phyloP scores from a whole-genome alignment of 2,797 vertebrate species.

The Cyprinodon diabolis region DNA sequence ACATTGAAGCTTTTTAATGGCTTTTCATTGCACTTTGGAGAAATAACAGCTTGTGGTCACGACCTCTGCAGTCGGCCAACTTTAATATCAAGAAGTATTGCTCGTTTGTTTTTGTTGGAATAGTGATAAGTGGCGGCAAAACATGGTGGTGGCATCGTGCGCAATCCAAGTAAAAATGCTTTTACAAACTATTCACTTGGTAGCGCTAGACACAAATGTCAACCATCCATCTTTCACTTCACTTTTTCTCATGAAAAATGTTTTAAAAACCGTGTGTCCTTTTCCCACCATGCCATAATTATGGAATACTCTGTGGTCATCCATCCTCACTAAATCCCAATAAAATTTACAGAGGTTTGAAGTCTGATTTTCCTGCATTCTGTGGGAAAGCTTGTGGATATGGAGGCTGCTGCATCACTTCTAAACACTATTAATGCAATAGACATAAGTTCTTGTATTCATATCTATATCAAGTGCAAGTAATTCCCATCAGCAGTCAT shows the following conservation, averaged over 20 bases:
- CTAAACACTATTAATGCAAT: background rate
- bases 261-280: background rate
- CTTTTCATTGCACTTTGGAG: background rate
- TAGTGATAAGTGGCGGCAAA: background rate
- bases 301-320: background rate
- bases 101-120: background rate
- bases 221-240: background rate
- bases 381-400: background rate
- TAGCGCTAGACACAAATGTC: background rate
- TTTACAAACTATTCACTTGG: background rate
- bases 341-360: background rate
- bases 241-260: background rate
- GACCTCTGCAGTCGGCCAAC: background rate
- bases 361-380: background rate
- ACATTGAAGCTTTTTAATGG: background rate
- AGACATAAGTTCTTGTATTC: background rate
- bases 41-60: conserved; percentile 5
- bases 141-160: background rate
- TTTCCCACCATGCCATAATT: background rate
- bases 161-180: background rate
- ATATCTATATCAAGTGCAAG: background rate
- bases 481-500: too few species aligned
- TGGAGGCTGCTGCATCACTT: background rate
- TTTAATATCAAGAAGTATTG: background rate
- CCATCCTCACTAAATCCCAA: background rate